A percentile compares a stretch with the other conserved stretches of the same genome.
phyloP scores from a whole-genome alignment of 2,888 invertebrate genomes.

The Hymenopus coronatus region DNA sequence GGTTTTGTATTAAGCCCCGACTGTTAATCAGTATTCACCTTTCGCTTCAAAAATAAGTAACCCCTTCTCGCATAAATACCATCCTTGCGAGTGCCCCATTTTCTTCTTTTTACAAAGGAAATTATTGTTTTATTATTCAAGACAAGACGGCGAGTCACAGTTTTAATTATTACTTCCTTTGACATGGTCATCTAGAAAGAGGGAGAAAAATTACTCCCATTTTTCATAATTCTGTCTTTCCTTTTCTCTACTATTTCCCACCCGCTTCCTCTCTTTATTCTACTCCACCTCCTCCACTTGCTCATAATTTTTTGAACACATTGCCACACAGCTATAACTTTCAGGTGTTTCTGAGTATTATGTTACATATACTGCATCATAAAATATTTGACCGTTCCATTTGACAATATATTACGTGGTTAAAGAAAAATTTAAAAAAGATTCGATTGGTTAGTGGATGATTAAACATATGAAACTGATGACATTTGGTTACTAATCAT shows the following conservation, averaged over 20 bases:
- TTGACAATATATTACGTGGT: no score
- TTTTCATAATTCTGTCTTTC: neutral
- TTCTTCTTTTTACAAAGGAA: neutral
- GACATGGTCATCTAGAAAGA: neutral
- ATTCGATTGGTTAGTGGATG: no score
- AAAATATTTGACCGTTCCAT: neutral
- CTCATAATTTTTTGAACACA: neutral
- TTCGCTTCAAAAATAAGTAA: neutral
- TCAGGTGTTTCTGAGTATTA: neutral
- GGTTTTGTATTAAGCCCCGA: neutral
- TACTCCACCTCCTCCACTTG: neutral
- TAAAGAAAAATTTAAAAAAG: no score
- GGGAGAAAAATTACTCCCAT: neutral
- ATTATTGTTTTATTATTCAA: neutral
- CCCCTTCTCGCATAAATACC: neutral
- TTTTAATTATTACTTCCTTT: neutral
- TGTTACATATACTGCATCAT: neutral
- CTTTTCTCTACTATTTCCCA: neutral
- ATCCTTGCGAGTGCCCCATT: neutral
- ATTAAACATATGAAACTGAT: no score
- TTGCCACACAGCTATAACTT: neutral
- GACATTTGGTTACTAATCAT: no score
- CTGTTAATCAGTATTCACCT: neutral
- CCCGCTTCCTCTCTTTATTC: neutral
- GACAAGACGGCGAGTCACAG: neutral